Evolutionary conservation across 2,113 vertebrate species (phyloP).

Genomic region (Sinocyclocheilus anophthalmus): DNA sequence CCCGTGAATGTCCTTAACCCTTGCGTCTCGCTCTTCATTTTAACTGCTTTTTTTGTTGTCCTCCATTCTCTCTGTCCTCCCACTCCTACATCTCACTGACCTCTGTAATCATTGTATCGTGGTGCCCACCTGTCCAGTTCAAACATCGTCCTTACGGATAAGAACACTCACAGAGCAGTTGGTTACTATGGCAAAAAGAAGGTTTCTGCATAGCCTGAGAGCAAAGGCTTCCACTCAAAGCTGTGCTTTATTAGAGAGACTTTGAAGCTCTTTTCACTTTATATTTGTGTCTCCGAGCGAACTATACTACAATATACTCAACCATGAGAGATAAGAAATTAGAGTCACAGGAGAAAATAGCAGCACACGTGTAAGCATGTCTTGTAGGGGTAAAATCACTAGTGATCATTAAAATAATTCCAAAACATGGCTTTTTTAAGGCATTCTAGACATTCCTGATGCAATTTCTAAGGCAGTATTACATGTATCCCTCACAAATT

Average conservation of each 20-base stretch:
- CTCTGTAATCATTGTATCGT: background rate
- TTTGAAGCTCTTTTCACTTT: conserved; percentile 4
- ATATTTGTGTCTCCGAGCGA: background rate
- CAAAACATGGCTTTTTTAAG: background rate
- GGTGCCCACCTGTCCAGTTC: conserved; percentile 16
- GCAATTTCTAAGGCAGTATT: background rate
- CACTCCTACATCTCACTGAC: conserved; percentile 6
- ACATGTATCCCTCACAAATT: background rate
- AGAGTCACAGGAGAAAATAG: background rate
- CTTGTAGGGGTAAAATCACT: background rate
- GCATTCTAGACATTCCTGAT: background rate
- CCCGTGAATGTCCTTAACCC: conserved; percentile 12
- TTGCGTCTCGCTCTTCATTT: conserved; percentile 34
- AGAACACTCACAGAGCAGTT: background rate
- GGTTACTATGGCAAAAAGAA: conserved; percentile 8
- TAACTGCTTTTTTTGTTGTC: conserved; percentile 38
- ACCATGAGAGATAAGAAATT: background rate
- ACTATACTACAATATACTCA: background rate
- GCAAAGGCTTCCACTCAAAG: background rate
- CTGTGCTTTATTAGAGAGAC: background rate
- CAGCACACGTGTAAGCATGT: background rate
- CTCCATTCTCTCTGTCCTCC: conserved; percentile 36
- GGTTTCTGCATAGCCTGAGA: background rate
- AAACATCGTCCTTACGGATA: background rate
- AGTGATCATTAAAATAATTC: background rate